These are phyloP conservation scores for Latrodectus geometricus DNA, from an alignment of 1,140 invertebrate genomes.

Conservation along the genomic window DNA sequence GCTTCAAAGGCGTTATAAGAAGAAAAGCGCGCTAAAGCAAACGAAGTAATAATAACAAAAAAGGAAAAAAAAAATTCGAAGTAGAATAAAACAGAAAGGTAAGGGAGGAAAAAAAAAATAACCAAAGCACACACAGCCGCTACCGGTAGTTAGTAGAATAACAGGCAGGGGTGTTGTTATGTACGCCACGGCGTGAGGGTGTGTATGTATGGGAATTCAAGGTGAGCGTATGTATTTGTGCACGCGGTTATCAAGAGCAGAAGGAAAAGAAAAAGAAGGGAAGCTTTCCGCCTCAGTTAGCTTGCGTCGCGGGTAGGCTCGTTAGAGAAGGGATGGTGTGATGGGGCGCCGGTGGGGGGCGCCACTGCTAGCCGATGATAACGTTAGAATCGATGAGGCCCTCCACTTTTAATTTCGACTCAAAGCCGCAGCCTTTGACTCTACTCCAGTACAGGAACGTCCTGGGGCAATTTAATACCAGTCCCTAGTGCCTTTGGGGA, in stretches of 20 bases:
- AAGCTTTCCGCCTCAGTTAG: constrained; percentile 43
- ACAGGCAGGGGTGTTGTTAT: constrained; percentile 58
- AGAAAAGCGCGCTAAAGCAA: too few relatives aligned
- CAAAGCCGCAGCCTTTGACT: constrained; percentile 52
- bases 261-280: constrained; percentile 32
- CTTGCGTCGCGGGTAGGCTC: constrained; percentile 47
- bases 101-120: constrained; percentile 14
- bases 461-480: constrained; percentile 49
- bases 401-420: constrained; percentile 61
- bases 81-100: not conserved
- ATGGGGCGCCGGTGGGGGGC: not conserved
- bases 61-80: too few relatives aligned
- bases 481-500: constrained; percentile 33
- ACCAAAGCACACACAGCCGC: not conserved
- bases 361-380: constrained; percentile 53
- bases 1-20: too few relatives aligned
- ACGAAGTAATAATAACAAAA: too few relatives aligned
- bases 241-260: constrained; percentile 41
- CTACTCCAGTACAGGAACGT: constrained; percentile 22
- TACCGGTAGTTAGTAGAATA: constrained; percentile 53
- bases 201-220: constrained; percentile 8
- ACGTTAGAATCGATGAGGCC: constrained; percentile 52
- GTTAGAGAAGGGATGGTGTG: constrained; percentile 14
- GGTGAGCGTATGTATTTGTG: constrained; percentile 14
- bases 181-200: constrained; percentile 39